Evolutionary conservation across 2,797 vertebrate species (phyloP).

Genomic region (Alcedo quadribrachys): DNA sequence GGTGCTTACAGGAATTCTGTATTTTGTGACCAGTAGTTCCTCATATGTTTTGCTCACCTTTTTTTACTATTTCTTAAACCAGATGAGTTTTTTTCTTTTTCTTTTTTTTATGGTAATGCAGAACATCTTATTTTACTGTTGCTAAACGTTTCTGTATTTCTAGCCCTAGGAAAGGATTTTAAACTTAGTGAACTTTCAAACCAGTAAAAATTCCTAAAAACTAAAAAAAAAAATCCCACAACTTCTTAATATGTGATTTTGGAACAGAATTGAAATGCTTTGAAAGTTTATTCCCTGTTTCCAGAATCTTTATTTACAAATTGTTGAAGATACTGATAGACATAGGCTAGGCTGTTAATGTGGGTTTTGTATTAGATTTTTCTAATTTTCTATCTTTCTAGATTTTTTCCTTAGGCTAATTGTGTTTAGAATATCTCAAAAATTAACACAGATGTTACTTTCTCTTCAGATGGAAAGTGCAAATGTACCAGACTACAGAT

Average conservation of each 20-base stretch:
- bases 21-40: not conserved
- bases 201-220: not conserved
- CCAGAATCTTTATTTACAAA: not conserved
- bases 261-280: not conserved
- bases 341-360: not conserved
- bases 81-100: not conserved
- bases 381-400: not conserved
- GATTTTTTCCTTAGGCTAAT: not conserved
- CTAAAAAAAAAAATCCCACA: not conserved
- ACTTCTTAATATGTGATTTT: not conserved
- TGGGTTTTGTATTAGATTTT: not conserved
- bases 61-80: not conserved
- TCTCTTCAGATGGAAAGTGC: constrained; percentile 80
- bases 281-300: not conserved
- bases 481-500: constrained; percentile 84
- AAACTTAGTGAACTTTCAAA: not conserved
- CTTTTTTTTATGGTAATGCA: not conserved
- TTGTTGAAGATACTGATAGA: not conserved
- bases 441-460: not conserved
- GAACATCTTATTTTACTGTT: not conserved
- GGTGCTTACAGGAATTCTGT: not conserved
- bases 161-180: not conserved
- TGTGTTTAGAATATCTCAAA: not conserved
- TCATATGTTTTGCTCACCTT: not conserved
- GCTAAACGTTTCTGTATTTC: not conserved